A percentile compares a stretch with the other conserved stretches of the same genome.
These are phyloP conservation scores for Mesorhabditis spiculigera DNA, from an alignment of 2,888 invertebrate genomes.

Conservation along the genomic window DNA sequence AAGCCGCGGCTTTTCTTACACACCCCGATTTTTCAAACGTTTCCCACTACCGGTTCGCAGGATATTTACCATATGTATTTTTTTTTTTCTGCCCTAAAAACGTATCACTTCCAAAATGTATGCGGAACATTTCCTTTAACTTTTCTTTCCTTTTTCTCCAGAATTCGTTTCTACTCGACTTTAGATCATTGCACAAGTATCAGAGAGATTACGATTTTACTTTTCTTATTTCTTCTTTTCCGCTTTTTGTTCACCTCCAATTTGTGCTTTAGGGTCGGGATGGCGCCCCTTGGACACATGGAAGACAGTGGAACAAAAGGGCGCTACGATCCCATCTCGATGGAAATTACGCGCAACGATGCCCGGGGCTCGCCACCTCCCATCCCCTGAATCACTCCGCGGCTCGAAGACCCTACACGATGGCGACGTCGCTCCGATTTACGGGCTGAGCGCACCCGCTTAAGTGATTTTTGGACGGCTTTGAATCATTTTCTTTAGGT, in stretches of 20 bases:
- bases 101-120: too few relatives aligned
- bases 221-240: too few relatives aligned
- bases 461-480: neutral
- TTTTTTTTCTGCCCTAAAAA: too few relatives aligned
- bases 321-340: slow-evolving; percentile 3
- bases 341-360: slow-evolving; percentile 1
- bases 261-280: neutral
- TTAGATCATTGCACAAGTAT: too few relatives aligned
- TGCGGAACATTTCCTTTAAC: neutral
- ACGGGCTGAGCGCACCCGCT: neutral
- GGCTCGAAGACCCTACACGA: too few relatives aligned
- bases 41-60: too few relatives aligned
- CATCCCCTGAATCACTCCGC: too few relatives aligned
- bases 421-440: neutral
- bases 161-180: neutral
- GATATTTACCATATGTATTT: too few relatives aligned
- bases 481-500: neutral
- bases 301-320: neutral
- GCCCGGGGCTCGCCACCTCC: neutral
- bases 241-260: too few relatives aligned
- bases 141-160: neutral
- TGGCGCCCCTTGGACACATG: neutral
- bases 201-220: too few relatives aligned
- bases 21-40: too few relatives aligned
- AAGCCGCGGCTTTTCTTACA: too few relatives aligned